Percentiles rank a stretch among this genome's conserved stretches.
phyloP scores from a whole-genome alignment of 1,140 invertebrate genomes.

The Pachypsylla venusta region DNA sequence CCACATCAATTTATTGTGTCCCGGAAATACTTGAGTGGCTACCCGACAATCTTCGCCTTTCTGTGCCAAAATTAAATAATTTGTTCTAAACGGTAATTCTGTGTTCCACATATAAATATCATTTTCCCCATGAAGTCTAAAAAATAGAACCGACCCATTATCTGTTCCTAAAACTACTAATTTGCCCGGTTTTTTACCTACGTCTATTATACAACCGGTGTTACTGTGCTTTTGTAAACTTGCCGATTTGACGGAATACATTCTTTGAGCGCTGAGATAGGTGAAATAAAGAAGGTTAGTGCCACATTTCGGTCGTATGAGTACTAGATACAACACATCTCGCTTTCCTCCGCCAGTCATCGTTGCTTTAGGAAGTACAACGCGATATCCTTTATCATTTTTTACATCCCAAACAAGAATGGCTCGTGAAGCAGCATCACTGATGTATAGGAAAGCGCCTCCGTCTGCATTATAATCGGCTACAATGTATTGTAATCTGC shows the following conservation, averaged over 20 bases:
- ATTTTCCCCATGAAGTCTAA: slow-evolving; percentile 36
- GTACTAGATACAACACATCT: slow-evolving; percentile 41
- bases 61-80: slow-evolving; percentile 40
- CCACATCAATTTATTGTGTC: slow-evolving; percentile 41
- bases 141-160: slow-evolving; percentile 39
- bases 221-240: slow-evolving; percentile 35
- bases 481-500: slow-evolving; percentile 43
- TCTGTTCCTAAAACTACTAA: slow-evolving; percentile 44
- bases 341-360: slow-evolving; percentile 25
- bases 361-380: slow-evolving; percentile 29
- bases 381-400: slow-evolving; percentile 32
- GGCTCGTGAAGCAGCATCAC: slow-evolving; percentile 42
- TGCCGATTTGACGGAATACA: slow-evolving; percentile 39
- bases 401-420: slow-evolving; percentile 46
- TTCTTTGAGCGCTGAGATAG: slow-evolving; percentile 36
- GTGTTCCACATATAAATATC: slow-evolving; percentile 45
- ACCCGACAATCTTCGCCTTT: slow-evolving; percentile 40
- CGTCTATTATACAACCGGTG: slow-evolving; percentile 36
- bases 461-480: slow-evolving; percentile 38
- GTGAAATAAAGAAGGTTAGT: slow-evolving; percentile 39
- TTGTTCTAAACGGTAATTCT: slow-evolving; percentile 35
- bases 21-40: slow-evolving; percentile 41
- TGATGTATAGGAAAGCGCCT: slow-evolving; percentile 35
- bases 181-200: slow-evolving; percentile 38
- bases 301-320: slow-evolving; percentile 35